Conservation (phyloP, 64 coral and sea anemone genomes). For the Anthopleura sola region DNA sequence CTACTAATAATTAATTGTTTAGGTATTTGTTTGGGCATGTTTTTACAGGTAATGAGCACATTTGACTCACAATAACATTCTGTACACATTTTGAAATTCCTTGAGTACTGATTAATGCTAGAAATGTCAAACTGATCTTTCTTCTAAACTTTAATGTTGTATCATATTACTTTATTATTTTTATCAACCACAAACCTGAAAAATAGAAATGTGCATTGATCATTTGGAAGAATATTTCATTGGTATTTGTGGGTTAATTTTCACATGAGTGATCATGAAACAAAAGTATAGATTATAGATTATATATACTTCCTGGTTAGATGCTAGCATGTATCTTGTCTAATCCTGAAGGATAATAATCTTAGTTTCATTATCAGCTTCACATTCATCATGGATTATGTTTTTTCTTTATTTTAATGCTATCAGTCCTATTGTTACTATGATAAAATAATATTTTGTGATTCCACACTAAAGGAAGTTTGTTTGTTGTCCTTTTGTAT, state of each 20-base stretch:
- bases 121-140: too few species aligned
- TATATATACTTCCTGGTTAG: not conserved
- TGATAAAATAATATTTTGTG: too few species aligned
- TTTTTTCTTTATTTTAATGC: not conserved
- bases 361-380: not conserved
- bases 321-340: not conserved
- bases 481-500: too few species aligned
- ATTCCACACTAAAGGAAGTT: too few species aligned
- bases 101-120: too few species aligned
- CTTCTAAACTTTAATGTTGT: not conserved
- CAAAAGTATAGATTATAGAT: not conserved
- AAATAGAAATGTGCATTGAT: not conserved
- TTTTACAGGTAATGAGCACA: not conserved
- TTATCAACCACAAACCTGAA: not conserved
- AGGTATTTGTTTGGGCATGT: not conserved
- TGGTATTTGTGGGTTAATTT: not conserved
- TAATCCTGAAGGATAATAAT: not conserved
- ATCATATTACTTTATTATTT: not conserved
- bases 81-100: too few species aligned
- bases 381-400: not conserved
- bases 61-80: not conserved
- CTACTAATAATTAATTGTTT: not conserved
- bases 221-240: not conserved
- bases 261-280: not conserved
- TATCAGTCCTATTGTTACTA: too few species aligned